Percentiles rank a stretch among this genome's conserved stretches.
These are phyloP conservation scores for Orientallactaga bullata DNA, from an alignment of 2,113 vertebrate species.

Conservation along the genomic window DNA sequence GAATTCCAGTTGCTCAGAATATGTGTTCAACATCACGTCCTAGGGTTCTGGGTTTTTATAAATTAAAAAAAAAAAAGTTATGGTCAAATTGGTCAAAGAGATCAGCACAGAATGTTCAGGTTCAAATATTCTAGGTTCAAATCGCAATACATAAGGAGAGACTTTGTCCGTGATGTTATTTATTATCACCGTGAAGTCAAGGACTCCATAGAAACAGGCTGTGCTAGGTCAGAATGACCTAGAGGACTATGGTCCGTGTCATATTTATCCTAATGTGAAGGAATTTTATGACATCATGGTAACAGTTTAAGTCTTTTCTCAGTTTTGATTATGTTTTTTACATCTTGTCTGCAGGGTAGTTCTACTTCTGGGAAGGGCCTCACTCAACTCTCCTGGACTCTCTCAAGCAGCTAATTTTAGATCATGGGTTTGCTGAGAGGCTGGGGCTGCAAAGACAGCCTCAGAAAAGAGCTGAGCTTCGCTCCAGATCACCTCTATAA, in stretches of 20 bases:
- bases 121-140: conserved; percentile 5
- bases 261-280: background rate
- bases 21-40: background rate
- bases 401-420: background rate
- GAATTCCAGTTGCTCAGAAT: background rate
- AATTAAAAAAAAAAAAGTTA: background rate
- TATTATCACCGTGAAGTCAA: background rate
- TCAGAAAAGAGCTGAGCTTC: background rate
- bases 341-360: background rate
- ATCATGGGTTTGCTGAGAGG: background rate
- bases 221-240: conserved; percentile 45
- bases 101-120: background rate
- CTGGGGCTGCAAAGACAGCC: background rate
- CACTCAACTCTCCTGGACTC: background rate
- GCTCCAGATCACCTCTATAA: background rate
- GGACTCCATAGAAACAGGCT: background rate
- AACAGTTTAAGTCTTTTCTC: background rate
- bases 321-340: conserved; percentile 16
- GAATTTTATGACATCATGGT: conserved; percentile 11
- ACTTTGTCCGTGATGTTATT: background rate
- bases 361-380: background rate
- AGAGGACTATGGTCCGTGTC: background rate
- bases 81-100: background rate
- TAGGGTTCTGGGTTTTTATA: background rate
- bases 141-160: background rate